Conservation (phyloP, 1,140 invertebrate genomes). For the Neodiprion lecontei region DNA sequence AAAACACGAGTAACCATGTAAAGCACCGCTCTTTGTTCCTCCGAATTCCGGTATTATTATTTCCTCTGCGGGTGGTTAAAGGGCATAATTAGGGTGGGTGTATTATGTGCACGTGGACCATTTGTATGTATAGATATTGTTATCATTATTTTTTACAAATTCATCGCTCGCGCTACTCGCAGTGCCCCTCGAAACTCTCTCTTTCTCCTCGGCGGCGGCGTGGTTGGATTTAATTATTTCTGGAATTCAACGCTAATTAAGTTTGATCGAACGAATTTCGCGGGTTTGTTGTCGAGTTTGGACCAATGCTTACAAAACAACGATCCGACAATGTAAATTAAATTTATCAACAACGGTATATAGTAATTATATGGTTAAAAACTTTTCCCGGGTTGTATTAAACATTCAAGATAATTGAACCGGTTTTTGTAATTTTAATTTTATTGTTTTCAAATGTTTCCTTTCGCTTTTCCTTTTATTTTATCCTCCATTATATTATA, state of each 20-base stretch:
- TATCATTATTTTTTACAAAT: not conserved
- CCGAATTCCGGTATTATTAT: not conserved
- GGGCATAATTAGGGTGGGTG: not conserved
- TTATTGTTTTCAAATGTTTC: not conserved
- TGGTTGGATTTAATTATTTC: conserved; percentile 57
- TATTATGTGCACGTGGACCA: too few relatives aligned
- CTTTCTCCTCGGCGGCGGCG: conserved; percentile 19
- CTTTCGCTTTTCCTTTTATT: too few relatives aligned
- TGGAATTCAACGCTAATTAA: conserved; percentile 60
- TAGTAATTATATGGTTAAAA: not conserved
- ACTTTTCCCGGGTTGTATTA: not conserved
- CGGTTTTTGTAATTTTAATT: too few relatives aligned
- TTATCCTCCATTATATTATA: too few relatives aligned
- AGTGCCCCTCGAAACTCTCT: not conserved
- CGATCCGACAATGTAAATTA: conserved; percentile 54
- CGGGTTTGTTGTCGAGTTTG: conserved; percentile 54
- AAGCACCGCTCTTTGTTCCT: not conserved
- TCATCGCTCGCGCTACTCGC: not conserved
- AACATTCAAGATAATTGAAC: not conserved
- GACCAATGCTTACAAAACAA: conserved; percentile 53
- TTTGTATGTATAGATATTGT: not conserved
- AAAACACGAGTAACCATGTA: too few relatives aligned
- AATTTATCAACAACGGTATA: conserved; percentile 34
- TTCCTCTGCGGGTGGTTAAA: not conserved
- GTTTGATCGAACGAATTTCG: conserved; percentile 58